Evolutionary conservation across 2,888 invertebrate species (phyloP), one percentile per base, ranked within the genome.

Genomic region (Latrodectus hesperus): DNA sequence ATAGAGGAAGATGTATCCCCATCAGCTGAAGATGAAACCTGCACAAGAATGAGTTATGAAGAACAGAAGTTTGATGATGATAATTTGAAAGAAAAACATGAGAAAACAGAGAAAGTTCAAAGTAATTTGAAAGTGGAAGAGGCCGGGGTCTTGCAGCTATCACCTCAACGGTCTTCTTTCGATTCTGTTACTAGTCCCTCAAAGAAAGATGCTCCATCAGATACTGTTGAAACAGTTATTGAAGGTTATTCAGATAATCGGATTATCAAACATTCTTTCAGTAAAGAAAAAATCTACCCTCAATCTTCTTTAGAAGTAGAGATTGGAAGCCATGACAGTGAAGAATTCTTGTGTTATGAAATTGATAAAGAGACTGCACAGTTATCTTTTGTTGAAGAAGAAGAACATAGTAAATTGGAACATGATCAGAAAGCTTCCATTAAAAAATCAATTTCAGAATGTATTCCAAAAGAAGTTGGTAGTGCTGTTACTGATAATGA

Each of bases 1-100:
- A 91, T 92, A 74, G 91, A 92, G 84, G 91, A 91, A 88, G 91
- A 91, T 76, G 90, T 90, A 14, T 89, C 90, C 26, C 89, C 90
- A 17, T 90, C 90, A 10, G 90, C 90, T 12, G 90, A 90, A 71
- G 91, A 89, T 22, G 88, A 88, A 67, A 72, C 67, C 1, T 65
- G 67, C 51, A 83, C 52, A 6, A 67, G 76, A 9, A 49, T 84
- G 9, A 17, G 67, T 4, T 77, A 51, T 17, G 87, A 87, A 14
- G 88, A 88, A 53, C 3, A 14, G 3, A 88, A 88, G 60, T 1
- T n/a, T 2, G 83, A 82, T 12, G 82, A 68, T 16, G 74, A 77
- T 9, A 0, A 49, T 10, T 49, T 49, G 12, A 16, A 16, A 17
- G 68, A 53, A 22, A 52, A 17, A 10, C 49, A 16, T 22, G 55